Percentiles rank a stretch among this genome's conserved stretches.
These are phyloP conservation scores for Ctenochaetus hawaiiensis DNA, from an alignment of 2,797 vertebrate species.

Conservation along the genomic window DNA sequence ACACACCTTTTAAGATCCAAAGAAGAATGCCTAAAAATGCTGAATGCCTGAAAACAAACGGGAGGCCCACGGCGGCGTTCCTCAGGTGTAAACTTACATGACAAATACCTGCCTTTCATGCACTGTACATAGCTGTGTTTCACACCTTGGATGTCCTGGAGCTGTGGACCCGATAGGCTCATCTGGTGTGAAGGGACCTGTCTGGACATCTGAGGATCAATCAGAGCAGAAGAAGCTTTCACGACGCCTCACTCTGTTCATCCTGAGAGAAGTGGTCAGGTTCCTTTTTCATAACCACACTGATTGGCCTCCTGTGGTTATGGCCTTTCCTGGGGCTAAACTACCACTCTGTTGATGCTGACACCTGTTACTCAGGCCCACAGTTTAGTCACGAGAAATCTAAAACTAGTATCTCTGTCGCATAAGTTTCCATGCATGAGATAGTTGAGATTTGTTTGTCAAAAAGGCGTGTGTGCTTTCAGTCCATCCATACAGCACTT, in stretches of 20 bases:
- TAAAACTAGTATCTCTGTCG: constrained; percentile 31
- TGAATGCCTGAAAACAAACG: constrained; percentile 70
- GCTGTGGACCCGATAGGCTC: constrained; percentile 48
- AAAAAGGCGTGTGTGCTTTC: constrained; percentile 21
- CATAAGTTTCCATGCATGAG: constrained; percentile 48
- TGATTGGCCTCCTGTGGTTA: constrained; percentile 60
- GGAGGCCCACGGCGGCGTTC: constrained; percentile 40
- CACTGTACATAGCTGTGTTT: constrained; percentile 76
- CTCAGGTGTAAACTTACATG: constrained; percentile 59
- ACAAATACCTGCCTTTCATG: constrained; percentile 72
- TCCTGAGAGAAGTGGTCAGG: constrained; percentile 37
- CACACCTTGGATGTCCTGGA: constrained; percentile 62
- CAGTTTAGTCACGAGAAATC: constrained; percentile 53
- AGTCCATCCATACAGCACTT: constrained; percentile 33
- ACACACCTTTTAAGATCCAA: constrained; percentile 77
- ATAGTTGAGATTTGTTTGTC: constrained; percentile 32
- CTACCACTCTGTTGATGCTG: constrained; percentile 29
- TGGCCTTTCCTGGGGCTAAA: constrained; percentile 51
- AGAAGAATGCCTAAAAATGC: constrained; percentile 76
- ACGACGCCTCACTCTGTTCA: constrained; percentile 40
- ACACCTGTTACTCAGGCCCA: constrained; percentile 50
- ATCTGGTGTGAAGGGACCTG: constrained; percentile 68
- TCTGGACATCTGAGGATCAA: constrained; percentile 73
- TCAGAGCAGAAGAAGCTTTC: constrained; percentile 60
- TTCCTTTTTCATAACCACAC: constrained; percentile 41